Conservation (phyloP, 2,888 invertebrate species). For the Priocnemis perturbator region DNA sequence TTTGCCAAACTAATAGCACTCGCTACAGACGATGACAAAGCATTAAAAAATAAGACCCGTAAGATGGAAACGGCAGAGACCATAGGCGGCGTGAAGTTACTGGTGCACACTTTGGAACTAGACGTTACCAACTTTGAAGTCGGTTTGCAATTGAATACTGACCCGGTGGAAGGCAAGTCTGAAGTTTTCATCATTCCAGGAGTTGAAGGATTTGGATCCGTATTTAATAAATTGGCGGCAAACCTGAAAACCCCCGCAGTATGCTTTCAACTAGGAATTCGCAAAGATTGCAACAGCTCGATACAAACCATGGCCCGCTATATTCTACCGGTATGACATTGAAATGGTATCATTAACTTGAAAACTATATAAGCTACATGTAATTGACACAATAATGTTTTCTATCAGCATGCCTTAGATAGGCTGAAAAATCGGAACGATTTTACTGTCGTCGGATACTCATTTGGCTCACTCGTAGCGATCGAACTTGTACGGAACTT, state of each 20-base stretch:
- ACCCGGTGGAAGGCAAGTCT: slow-evolving; percentile 46
- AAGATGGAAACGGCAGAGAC: neutral
- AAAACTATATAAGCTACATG: neutral
- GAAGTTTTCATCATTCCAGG: slow-evolving; percentile 71
- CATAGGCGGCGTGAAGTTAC: slow-evolving; percentile 15
- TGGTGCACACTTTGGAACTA: slow-evolving; percentile 15
- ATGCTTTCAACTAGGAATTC: slow-evolving; percentile 53
- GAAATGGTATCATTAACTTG: slow-evolving; percentile 8
- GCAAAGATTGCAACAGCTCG: slow-evolving; percentile 65
- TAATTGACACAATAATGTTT: neutral
- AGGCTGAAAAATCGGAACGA: slow-evolving; percentile 64
- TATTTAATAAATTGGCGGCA: slow-evolving; percentile 64
- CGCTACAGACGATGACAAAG: slow-evolving; percentile 45
- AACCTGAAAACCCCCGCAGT: slow-evolving; percentile 67
- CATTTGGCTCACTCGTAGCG: slow-evolving; percentile 88
- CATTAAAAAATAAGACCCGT: neutral
- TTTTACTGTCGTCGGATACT: slow-evolving; percentile 91
- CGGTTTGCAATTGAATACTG: slow-evolving; percentile 43
- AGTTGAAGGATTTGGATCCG: slow-evolving; percentile 69
- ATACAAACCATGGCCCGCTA: slow-evolving; percentile 77
- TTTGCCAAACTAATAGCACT: slow-evolving; percentile 80
- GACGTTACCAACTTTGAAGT: slow-evolving; percentile 43
- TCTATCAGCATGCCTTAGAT: slow-evolving; percentile 79
- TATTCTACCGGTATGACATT: slow-evolving; percentile 77
- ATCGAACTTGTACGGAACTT: slow-evolving; percentile 85